A percentile compares a stretch with the other conserved stretches of the same genome.
Evolutionary conservation across 2,888 invertebrate genomes (phyloP).

Genomic region (Phoronis australis): DNA sequence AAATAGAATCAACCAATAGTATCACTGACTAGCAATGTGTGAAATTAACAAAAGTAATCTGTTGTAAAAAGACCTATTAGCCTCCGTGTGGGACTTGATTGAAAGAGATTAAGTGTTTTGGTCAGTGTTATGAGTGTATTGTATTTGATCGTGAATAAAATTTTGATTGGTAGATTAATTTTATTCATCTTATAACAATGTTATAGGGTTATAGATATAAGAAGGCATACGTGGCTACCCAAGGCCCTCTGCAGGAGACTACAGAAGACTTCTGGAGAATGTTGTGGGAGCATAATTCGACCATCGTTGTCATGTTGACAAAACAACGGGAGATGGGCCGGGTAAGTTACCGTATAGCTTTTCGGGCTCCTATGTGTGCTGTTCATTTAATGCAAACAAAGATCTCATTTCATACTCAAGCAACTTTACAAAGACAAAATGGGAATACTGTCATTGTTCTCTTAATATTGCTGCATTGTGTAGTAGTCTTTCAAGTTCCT

Average conservation of each 20-base stretch:
- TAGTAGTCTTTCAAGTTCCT: too few relatives aligned
- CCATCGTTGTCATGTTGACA: constrained; percentile 97
- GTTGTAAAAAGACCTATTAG: background rate
- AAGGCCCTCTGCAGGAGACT: constrained; percentile 92
- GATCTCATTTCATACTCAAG: too few relatives aligned
- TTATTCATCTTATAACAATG: too few relatives aligned
- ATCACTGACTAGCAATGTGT: too few relatives aligned
- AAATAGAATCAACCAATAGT: too few relatives aligned
- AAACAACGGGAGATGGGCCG: constrained; percentile 97
- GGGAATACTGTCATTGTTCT: too few relatives aligned
- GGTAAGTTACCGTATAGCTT: too few relatives aligned
- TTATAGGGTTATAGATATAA: constrained; percentile 60
- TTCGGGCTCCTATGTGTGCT: too few relatives aligned
- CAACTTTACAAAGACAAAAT: too few relatives aligned
- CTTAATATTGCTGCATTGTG: too few relatives aligned
- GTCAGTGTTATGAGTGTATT: background rate
- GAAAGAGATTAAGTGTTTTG: background rate
- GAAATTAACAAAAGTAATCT: too few relatives aligned
- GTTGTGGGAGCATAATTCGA: constrained; percentile 99
- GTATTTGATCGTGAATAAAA: background rate
- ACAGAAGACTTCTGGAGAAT: constrained; percentile 99
- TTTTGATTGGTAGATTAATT: background rate
- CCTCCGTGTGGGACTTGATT: background rate
- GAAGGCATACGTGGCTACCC: constrained; percentile 94
- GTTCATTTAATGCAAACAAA: too few relatives aligned